Evolutionary conservation across 2,888 invertebrate genomes (phyloP).

Genomic region (Bugula neritina): DNA sequence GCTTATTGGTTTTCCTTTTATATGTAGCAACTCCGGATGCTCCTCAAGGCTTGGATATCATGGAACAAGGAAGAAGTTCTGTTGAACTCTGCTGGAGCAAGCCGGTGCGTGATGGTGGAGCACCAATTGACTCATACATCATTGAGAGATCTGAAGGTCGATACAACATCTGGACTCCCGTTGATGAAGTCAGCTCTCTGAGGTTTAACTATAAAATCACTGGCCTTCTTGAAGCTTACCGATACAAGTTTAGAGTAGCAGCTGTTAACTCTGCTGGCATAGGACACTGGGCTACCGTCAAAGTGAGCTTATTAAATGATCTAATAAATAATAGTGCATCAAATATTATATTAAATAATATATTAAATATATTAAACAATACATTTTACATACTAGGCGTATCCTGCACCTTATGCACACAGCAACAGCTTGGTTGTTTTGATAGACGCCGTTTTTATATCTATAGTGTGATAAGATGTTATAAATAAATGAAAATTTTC

Average conservation of each 20-base stretch:
- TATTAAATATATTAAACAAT: too few species aligned
- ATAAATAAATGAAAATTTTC: too few species aligned
- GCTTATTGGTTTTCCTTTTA: too few species aligned
- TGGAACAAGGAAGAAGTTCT: constrained; percentile 18
- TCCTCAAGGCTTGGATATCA: constrained; percentile 23
- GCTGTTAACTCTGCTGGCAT: constrained; percentile 25
- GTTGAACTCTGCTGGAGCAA: constrained; percentile 23
- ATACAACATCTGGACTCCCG: constrained; percentile 10
- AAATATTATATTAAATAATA: too few species aligned
- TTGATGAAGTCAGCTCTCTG: constrained; percentile 15
- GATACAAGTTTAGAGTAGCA: constrained; percentile 24
- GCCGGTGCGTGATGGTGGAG: constrained; percentile 7
- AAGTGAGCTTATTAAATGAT: too few species aligned
- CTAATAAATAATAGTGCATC: too few species aligned
- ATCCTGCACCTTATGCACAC: too few species aligned
- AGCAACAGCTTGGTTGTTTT: too few species aligned
- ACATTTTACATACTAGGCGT: too few species aligned
- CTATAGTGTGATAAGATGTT: too few species aligned
- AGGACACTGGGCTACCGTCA: constrained; percentile 24
- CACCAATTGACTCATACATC: constrained; percentile 24
- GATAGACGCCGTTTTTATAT: too few species aligned
- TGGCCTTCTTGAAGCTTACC: constrained; percentile 17
- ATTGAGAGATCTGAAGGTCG: constrained; percentile 26
- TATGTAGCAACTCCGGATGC: constrained; percentile 20
- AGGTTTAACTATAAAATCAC: constrained; percentile 18